Percentiles rank a stretch among this genome's conserved stretches.
Evolutionary conservation across 1,140 invertebrate genomes (phyloP).

Genomic region (Scaptomyza graminum): DNA sequence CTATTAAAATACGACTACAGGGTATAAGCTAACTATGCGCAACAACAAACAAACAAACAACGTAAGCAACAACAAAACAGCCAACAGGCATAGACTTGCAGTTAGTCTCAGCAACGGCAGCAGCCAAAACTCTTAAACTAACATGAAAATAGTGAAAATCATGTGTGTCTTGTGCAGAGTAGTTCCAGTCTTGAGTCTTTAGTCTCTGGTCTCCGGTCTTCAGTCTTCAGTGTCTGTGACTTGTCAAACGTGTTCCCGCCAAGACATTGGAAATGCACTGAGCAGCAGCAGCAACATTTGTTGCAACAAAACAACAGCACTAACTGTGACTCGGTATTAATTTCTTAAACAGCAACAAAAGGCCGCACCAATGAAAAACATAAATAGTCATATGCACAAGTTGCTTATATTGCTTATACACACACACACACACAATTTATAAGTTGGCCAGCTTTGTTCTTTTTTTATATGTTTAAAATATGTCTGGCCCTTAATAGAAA

Average conservation of each 20-base stretch:
- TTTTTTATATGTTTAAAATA: conserved; percentile 1
- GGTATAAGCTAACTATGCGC: conserved; percentile 27
- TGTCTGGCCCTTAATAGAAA: conserved; percentile 34
- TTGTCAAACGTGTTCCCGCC: conserved; percentile 78
- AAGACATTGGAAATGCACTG: conserved; percentile 79
- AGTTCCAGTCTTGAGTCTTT: conserved; percentile 15
- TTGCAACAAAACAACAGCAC: conserved; percentile 21
- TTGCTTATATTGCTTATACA: neutral
- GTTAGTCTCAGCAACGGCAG: neutral
- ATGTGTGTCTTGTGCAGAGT: conserved; percentile 52
- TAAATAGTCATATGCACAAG: conserved; percentile 53
- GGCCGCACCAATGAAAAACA: conserved; percentile 34
- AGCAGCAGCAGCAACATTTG: conserved; percentile 46
- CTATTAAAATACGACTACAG: conserved; percentile 8
- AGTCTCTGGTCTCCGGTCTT: conserved; percentile 18
- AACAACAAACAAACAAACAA: conserved; percentile 36
- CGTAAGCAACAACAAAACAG: no score
- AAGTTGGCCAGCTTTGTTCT: conserved; percentile 8
- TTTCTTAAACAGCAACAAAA: conserved; percentile 55
- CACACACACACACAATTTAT: neutral
- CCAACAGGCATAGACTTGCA: conserved; percentile 3
- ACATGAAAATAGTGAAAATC: conserved; percentile 81
- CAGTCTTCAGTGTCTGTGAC: conserved; percentile 59
- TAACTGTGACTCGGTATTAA: conserved; percentile 79
- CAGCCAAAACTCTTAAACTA: conserved; percentile 50